phyloP scores from a whole-genome alignment of 2,113 vertebrate species.

The Amblyopsis rosae region DNA sequence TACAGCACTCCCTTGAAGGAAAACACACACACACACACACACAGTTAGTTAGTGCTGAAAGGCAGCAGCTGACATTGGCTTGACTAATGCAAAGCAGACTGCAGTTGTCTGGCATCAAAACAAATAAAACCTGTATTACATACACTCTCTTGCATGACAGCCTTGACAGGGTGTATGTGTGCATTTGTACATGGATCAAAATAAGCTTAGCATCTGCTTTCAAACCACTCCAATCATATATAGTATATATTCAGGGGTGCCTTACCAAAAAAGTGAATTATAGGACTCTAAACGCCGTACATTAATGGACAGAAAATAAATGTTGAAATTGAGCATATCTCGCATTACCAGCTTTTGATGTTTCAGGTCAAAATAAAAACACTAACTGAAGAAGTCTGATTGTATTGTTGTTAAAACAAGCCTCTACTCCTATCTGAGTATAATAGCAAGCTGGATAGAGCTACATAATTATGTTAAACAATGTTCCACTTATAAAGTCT shows the following conservation, averaged over 20 bases:
- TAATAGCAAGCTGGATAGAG: neutral
- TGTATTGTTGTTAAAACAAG: neutral
- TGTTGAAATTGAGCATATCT: neutral
- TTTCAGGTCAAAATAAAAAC: too few relatives aligned
- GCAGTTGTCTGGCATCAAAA: slow-evolving; percentile 17
- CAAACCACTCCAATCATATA: neutral
- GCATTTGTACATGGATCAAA: neutral
- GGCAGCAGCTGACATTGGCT: slow-evolving; percentile 11
- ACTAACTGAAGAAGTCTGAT: neutral
- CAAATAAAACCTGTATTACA: slow-evolving; percentile 14
- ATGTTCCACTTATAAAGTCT: neutral
- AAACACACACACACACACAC: slow-evolving; percentile 48
- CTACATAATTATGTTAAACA: neutral
- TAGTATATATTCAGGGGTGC: neutral
- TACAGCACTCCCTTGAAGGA: slow-evolving; percentile 90
- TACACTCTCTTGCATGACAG: neutral
- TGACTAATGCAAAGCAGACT: slow-evolving; percentile 23
- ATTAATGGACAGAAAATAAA: too few relatives aligned
- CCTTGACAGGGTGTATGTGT: neutral
- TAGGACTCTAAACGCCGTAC: too few relatives aligned
- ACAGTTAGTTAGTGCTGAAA: slow-evolving; percentile 21
- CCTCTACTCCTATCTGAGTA: neutral
- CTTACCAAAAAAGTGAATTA: neutral
- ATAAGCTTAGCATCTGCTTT: slow-evolving; percentile 1
- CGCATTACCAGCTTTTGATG: neutral